Evolutionary conservation across 1,140 invertebrate genomes (phyloP), one percentile per base, ranked within the genome.

Genomic region (Calliopsis andreniformis): DNA sequence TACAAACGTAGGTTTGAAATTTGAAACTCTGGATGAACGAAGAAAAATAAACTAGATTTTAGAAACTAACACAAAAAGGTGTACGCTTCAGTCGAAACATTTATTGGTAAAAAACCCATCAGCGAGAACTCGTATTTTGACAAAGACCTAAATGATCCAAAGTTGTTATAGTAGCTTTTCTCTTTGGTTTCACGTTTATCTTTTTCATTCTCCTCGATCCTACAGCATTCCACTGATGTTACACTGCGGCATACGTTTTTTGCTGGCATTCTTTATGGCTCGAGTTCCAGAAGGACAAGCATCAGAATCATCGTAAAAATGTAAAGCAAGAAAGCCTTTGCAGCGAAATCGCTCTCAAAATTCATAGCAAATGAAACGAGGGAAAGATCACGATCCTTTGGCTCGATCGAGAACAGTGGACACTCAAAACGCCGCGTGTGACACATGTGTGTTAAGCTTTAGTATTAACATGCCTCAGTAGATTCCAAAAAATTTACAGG

Each of bases 281-380:
- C 3, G 1, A 32, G 23, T 43, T 42, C 14, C 12, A 30, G 20
- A 49, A 3, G n/a, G 3, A 20, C 32, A 1, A 0, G 23, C 49
- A 42, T 63, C 23, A 20, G 16, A 53, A 51, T n/a, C 62, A 39
- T 71, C 45, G 23, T 62, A 53, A 71, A 59, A 71, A 47, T 35
- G 23, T 10, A 10, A 23, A 12, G 14, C 18, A 12, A 53, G 47
- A 42, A 39, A 32, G 35, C 20, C 2, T 25, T 28, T 47, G 51
- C n/a, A 3, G 1, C 6, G 20, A 16, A 49, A 39, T 14, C 23
- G 20, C 20, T 32, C 32, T n/a, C 35, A 42, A 53, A 64, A 63
- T 42, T 72, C 61, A 72, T 30, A 16, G 35, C 14, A 3, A 23
- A 30, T 0, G 14, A n/a, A 25, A 20, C 8, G 14, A n/a, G n/a